These are phyloP conservation scores for Hydrolagus colliei DNA, from an alignment of 2,797 vertebrate genomes.

Conservation along the genomic window DNA sequence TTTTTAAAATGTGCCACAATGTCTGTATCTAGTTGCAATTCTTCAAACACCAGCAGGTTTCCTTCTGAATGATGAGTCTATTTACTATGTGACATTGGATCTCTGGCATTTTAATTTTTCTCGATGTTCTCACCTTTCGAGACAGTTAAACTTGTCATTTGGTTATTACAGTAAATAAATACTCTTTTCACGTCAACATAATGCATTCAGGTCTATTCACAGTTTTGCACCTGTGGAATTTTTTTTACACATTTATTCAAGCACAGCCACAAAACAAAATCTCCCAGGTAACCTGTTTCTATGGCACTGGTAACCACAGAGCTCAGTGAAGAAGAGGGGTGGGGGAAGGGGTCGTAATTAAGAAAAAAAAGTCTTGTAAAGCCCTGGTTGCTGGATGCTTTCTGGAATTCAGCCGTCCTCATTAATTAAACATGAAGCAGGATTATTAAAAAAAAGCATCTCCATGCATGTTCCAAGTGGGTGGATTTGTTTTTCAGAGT, in stretches of 20 bases:
- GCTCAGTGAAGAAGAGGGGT: neutral
- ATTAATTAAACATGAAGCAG: conserved; percentile 10
- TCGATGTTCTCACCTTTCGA: neutral
- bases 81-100: neutral
- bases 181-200: neutral
- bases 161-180: neutral
- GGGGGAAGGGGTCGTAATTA: conserved; percentile 7
- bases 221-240: conserved; percentile 24
- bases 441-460: conserved; percentile 6
- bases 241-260: neutral
- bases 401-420: conserved; percentile 11
- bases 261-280: conserved; percentile 19
- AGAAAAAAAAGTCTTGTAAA: conserved; percentile 10
- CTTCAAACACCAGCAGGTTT: neutral
- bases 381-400: conserved; percentile 4
- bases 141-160: neutral
- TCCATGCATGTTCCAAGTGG: neutral
- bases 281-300: conserved; percentile 22
- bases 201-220: neutral
- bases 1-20: neutral
- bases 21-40: neutral
- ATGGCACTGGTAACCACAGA: neutral
- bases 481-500: neutral
- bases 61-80: neutral
- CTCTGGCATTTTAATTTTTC: neutral